Evolutionary conservation across 2,797 vertebrate species (phyloP).

Genomic region (Acropternis orthonyx): DNA sequence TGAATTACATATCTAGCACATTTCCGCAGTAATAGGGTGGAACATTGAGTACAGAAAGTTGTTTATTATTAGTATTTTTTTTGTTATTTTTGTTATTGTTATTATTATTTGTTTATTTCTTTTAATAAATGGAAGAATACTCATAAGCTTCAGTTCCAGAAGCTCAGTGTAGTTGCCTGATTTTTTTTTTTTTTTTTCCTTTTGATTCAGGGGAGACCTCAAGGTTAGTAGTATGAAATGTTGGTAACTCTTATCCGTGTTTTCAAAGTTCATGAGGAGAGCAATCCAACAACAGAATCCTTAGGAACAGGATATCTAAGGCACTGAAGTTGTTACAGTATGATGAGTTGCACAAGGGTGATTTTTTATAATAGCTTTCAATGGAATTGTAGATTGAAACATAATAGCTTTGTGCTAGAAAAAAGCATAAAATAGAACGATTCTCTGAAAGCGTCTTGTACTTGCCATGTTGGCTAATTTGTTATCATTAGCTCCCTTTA

Average conservation of each 20-base stretch:
- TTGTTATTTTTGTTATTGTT: neutral
- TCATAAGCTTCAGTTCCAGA: neutral
- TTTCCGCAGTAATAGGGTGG: neutral
- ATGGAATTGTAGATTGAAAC: slow-evolving; percentile 1
- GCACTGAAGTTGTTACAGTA: neutral
- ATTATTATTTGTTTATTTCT: neutral
- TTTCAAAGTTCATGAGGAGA: neutral
- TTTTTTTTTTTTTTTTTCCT: neutral
- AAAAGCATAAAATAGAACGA: neutral
- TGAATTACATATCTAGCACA: neutral
- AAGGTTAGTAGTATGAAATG: neutral
- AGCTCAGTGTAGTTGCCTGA: neutral
- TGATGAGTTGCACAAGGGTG: neutral
- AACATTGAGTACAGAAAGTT: neutral
- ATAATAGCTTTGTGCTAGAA: slow-evolving; percentile 28
- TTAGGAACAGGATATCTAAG: neutral
- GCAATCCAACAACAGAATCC: neutral
- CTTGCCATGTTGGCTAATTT: neutral
- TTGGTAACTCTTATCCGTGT: neutral
- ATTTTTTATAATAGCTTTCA: neutral
- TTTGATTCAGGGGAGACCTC: neutral
- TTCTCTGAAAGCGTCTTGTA: slow-evolving; percentile 6
- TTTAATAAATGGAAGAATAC: neutral
- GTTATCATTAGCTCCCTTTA: slow-evolving; percentile 44
- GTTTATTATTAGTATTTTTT: neutral